Evolutionary conservation across 2,888 invertebrate genomes (phyloP).

Genomic region (Protodeltote pygarga): DNA sequence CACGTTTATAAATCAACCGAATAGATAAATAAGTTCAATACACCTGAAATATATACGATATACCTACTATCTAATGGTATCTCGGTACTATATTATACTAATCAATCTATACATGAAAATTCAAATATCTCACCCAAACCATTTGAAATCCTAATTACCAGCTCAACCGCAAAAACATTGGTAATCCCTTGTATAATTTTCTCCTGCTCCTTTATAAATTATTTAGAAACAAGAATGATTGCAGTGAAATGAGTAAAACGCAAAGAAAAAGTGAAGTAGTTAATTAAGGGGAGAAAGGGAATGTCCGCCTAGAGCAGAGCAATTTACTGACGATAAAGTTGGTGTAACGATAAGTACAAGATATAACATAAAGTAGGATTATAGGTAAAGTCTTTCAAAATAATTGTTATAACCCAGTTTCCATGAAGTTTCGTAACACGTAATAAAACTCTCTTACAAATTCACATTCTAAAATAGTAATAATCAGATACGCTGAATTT

Average conservation of each 20-base stretch:
- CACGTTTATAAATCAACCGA: too few relatives aligned
- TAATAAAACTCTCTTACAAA: constrained; percentile 28
- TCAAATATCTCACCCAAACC: too few relatives aligned
- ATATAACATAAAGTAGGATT: constrained; percentile 26
- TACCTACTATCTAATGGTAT: too few relatives aligned
- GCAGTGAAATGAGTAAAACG: constrained; percentile 48
- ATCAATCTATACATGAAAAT: too few relatives aligned
- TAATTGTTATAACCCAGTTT: constrained; percentile 23
- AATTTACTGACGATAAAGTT: constrained; percentile 31
- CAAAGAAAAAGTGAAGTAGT: constrained; percentile 63
- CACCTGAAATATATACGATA: too few relatives aligned
- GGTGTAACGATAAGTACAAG: constrained; percentile 31
- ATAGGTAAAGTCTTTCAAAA: constrained; percentile 28
- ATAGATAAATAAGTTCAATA: too few relatives aligned
- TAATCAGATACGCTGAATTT: constrained; percentile 11
- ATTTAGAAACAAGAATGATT: constrained; percentile 51
- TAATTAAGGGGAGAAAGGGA: constrained; percentile 59
- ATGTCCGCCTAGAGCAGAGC: constrained; percentile 29
- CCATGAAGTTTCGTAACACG: constrained; percentile 12
- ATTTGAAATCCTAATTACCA: constrained; percentile 29
- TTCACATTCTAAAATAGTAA: constrained; percentile 18
- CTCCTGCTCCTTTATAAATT: constrained; percentile 24
- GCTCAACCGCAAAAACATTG: constrained; percentile 7
- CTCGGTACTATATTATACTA: too few relatives aligned
- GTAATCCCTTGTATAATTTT: constrained; percentile 19